Evolutionary conservation across 1,140 invertebrate genomes (phyloP), one percentile per base, ranked within the genome.

Genomic region (Ostrea edulis): DNA sequence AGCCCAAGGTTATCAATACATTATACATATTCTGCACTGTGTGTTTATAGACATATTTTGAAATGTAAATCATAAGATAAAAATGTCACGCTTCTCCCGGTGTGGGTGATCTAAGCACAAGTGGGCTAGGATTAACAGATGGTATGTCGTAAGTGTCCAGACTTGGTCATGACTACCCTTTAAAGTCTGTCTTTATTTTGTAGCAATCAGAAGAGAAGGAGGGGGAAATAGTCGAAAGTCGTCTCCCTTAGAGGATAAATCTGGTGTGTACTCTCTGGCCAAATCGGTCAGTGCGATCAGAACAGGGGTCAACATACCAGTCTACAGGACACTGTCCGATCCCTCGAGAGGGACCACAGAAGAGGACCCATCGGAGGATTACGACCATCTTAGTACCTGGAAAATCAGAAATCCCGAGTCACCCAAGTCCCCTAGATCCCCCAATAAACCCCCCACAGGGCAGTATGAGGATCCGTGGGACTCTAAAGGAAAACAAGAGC

Each of bases 391-490:
- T 20, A 65, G 53, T n/a, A 89, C 85, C n/a, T 89, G 88, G 88
- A 77, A 25, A 35, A 29, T 12, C 25, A 35, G 29, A 35, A 7
- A 53, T 25, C 17, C 86, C 17, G 35, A 35, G 52, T 35, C 17
- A 17, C 44, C 52, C n/a, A 82, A 22, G 25, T 54, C 71, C 9
- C 25, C 8, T 0, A 12, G 9, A 11, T 54, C 52, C n/a, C 51
- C 51, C 8, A 35, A 17, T 2, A 51, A 17, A 12, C 62, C 84
- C 22, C 44, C 14, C 2, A 51, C 35, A 14, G 8, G 53, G 14
- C 44, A 83, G 82, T 91, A 91, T 86, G 90, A 91, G 54, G 90
- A 91, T 22, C 89, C 90, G 0, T 91, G 90, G 90, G 90, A 91
- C 85, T 88, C 89, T 14, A 81, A 55, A 53, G 51, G 51, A 35